These are phyloP conservation scores for Ranitomeya variabilis DNA, from an alignment of 2,113 vertebrate species.

Conservation along the genomic window DNA sequence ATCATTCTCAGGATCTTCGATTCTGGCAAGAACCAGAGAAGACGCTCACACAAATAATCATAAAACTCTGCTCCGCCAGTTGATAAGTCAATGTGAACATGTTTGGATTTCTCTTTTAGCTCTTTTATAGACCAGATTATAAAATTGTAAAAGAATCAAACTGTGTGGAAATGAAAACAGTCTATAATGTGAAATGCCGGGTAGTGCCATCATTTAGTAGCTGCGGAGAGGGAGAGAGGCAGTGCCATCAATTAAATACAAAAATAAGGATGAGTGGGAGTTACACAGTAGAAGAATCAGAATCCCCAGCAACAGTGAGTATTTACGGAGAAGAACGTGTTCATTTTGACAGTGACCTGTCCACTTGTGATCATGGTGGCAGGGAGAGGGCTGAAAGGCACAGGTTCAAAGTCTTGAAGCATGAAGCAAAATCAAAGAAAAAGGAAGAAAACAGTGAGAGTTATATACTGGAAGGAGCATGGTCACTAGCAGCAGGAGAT, in stretches of 20 bases:
- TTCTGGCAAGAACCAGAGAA: conserved; percentile 7
- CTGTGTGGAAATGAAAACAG: neutral
- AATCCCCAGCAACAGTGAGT: too few species aligned
- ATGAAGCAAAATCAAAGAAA: too few species aligned
- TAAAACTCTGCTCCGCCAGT: neutral
- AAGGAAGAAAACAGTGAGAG: too few species aligned
- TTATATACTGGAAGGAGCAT: too few species aligned
- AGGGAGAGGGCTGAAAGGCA: too few species aligned
- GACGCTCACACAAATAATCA: neutral
- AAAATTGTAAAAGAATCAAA: neutral
- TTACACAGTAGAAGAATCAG: too few species aligned
- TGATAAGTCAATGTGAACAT: neutral
- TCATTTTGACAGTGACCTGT: too few species aligned
- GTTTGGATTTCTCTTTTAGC: neutral
- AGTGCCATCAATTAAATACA: neutral
- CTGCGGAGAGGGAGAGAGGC: neutral
- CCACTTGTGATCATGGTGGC: too few species aligned
- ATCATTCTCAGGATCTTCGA: neutral
- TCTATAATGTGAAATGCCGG: neutral
- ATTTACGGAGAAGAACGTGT: too few species aligned
- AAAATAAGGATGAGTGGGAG: neutral
- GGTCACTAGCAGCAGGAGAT: too few species aligned
- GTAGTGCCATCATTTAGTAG: neutral
- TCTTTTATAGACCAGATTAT: neutral
- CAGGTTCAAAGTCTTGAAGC: too few species aligned